Conservation (phyloP, 2,888 invertebrate species). For the Opisthograptis luteolata region DNA sequence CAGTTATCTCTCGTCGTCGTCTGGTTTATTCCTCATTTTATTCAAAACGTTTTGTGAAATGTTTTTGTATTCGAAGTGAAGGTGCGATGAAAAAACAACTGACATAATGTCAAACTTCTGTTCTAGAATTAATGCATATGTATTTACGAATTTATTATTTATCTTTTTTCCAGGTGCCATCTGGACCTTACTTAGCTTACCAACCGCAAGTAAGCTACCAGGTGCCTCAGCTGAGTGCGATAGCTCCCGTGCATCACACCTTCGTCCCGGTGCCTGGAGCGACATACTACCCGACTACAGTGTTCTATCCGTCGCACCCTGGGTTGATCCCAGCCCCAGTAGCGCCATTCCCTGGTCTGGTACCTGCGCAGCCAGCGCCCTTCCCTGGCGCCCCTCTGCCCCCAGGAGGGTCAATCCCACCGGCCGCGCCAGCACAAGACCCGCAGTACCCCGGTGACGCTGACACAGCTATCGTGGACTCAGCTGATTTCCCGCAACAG, state of each 20-base stretch:
- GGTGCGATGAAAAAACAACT: no score
- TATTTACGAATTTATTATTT: not conserved
- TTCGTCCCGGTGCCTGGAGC: constrained; percentile 56
- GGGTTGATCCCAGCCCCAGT: constrained; percentile 43
- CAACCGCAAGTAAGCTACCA: constrained; percentile 63
- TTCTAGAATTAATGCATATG: not conserved
- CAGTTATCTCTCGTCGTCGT: no score
- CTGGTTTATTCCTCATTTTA: no score
- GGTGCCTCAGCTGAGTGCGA: constrained; percentile 52
- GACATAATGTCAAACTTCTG: not conserved
- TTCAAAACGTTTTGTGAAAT: no score
- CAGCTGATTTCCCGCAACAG: constrained; percentile 56
- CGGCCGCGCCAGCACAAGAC: constrained; percentile 29
- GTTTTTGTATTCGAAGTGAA: no score
- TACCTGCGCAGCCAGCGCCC: no score
- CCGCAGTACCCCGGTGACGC: constrained; percentile 56
- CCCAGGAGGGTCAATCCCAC: not conserved
- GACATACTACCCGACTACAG: constrained; percentile 55
- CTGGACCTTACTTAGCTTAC: constrained; percentile 48
- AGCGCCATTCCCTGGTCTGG: constrained; percentile 38
- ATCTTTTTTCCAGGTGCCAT: constrained; percentile 57
- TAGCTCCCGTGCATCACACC: constrained; percentile 52
- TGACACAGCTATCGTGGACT: constrained; percentile 71
- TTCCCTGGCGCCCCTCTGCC: constrained; percentile 32
- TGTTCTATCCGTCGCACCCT: constrained; percentile 53